Percentiles rank a stretch among this genome's conserved stretches.
phyloP scores from a whole-genome alignment of 2,888 invertebrate species.

The Plebejus melissa region DNA sequence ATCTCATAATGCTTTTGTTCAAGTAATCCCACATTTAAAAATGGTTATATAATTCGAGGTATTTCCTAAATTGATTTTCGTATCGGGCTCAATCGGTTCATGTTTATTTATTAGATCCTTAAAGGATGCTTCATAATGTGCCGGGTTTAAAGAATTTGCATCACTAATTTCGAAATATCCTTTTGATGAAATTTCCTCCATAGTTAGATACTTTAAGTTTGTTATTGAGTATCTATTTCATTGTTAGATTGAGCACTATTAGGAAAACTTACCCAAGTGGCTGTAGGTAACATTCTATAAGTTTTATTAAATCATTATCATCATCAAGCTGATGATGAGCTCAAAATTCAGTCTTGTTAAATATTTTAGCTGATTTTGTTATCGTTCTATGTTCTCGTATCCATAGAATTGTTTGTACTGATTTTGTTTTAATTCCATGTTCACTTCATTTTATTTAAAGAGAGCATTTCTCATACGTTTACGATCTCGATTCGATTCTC shows the following conservation, averaged over 20 bases:
- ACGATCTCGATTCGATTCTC: no score
- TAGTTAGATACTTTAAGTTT: slow-evolving; percentile 26
- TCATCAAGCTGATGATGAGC: not conserved
- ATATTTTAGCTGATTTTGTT: not conserved
- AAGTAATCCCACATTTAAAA: slow-evolving; percentile 32
- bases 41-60: slow-evolving; percentile 33
- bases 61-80: slow-evolving; percentile 35
- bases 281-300: not conserved
- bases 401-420: no score
- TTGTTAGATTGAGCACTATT: slow-evolving; percentile 1
- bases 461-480: no score
- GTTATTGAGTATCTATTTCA: slow-evolving; percentile 20
- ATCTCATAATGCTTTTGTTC: slow-evolving; percentile 23
- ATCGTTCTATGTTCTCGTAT: no score
- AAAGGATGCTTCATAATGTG: slow-evolving; percentile 42
- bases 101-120: slow-evolving; percentile 71
- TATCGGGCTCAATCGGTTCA: slow-evolving; percentile 46
- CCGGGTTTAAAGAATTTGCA: slow-evolving; percentile 38
- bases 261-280: slow-evolving; percentile 6
- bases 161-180: slow-evolving; percentile 35
- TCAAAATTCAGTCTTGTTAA: not conserved
- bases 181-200: slow-evolving; percentile 32
- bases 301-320: slow-evolving; percentile 10
- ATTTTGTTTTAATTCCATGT: no score
- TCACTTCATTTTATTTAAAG: no score